Evolutionary conservation across 2,797 vertebrate genomes (phyloP).

Genomic region (Aphelocoma californica): DNA sequence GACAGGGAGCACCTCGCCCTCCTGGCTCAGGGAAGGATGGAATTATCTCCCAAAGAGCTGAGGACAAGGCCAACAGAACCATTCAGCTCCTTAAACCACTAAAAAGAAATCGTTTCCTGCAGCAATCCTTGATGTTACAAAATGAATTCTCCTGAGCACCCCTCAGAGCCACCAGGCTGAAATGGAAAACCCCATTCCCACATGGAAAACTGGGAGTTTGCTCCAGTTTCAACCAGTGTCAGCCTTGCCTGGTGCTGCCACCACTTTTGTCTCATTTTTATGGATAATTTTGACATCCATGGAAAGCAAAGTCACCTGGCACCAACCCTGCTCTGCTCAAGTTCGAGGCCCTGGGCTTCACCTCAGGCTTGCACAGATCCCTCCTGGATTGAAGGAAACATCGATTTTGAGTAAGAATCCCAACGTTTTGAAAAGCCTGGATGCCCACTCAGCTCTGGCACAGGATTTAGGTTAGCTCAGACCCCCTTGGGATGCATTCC

Average conservation of each 20-base stretch:
- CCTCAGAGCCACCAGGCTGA: background rate
- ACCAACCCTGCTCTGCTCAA: background rate
- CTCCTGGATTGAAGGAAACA: background rate
- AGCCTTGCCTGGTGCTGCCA: background rate
- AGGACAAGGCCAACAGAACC: background rate
- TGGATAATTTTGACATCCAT: rapidly evolving
- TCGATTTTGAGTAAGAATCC: background rate
- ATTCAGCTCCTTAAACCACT: background rate
- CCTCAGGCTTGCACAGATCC: background rate
- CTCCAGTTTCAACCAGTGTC: background rate
- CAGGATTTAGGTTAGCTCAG: rapidly evolving
- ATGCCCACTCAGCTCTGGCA: background rate
- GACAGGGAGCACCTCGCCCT: background rate
- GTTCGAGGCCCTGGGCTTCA: rapidly evolving
- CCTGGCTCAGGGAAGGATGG: rapidly evolving
- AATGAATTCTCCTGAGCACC: background rate
- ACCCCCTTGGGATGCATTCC: background rate
- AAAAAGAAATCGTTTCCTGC: background rate
- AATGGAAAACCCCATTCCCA: background rate
- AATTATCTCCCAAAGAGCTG: background rate
- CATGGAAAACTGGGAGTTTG: background rate
- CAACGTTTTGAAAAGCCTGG: background rate
- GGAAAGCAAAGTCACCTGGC: background rate
- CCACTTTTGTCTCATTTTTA: rapidly evolving
- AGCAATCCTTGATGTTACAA: rapidly evolving